A percentile compares a stretch with the other conserved stretches of the same genome.
phyloP scores from a whole-genome alignment of 2,888 invertebrate species.

The Colostygia pectinataria region DNA sequence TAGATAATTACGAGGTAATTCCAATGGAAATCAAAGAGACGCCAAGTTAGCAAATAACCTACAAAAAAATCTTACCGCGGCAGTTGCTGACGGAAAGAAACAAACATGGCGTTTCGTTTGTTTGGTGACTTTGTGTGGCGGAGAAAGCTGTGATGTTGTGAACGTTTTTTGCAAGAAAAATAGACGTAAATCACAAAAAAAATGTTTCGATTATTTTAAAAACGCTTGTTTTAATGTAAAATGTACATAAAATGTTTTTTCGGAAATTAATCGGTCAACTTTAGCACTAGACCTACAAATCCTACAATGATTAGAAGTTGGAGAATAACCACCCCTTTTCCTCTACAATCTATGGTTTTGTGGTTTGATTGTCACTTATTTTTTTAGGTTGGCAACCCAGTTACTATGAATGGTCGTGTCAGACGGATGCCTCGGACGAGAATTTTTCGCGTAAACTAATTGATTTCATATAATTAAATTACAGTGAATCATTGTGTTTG shows the following conservation, averaged over 20 bases:
- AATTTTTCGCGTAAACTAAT: slow-evolving; percentile 76
- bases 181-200: too few species aligned
- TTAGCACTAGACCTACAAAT: too few species aligned
- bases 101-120: slow-evolving; percentile 59
- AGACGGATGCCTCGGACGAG: slow-evolving; percentile 73
- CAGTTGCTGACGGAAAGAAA: slow-evolving; percentile 73
- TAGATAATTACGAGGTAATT: slow-evolving; percentile 34
- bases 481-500: slow-evolving; percentile 74
- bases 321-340: slow-evolving; percentile 35
- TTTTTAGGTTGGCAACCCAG: slow-evolving; percentile 59
- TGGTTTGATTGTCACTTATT: slow-evolving; percentile 11
- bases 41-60: slow-evolving; percentile 72
- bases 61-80: slow-evolving; percentile 72
- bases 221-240: too few species aligned
- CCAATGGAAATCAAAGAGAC: slow-evolving; percentile 47
- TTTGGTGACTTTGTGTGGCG: slow-evolving; percentile 17
- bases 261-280: slow-evolving; percentile 9
- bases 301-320: too few species aligned
- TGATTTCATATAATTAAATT: slow-evolving; percentile 81
- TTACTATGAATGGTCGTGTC: slow-evolving; percentile 77
- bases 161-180: too few species aligned
- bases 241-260: slow-evolving; percentile 1
- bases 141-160: too few species aligned
- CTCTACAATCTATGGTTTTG: slow-evolving; percentile 37
- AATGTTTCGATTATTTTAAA: neutral